phyloP scores from a whole-genome alignment of 2,113 vertebrate species.

The Onychostruthus taczanowskii region DNA sequence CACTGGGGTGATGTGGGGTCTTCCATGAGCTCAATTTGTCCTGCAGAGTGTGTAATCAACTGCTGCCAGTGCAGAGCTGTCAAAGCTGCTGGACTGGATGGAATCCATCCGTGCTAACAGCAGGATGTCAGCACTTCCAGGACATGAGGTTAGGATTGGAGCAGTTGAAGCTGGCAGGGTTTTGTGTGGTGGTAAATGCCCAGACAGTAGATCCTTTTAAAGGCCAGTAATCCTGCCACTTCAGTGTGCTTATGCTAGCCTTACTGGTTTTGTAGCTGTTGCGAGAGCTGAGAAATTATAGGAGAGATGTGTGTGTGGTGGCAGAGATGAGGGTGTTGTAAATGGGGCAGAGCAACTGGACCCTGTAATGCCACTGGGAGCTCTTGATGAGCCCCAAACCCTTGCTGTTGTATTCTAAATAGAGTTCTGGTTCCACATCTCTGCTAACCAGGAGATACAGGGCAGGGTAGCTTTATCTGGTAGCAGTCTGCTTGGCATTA shows the following conservation, averaged over 20 bases:
- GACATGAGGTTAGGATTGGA: not conserved
- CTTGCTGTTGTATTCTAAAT: not conserved
- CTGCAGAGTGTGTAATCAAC: fast-evolving
- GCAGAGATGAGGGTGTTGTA: not conserved
- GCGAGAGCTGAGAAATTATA: not conserved
- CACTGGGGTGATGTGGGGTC: not conserved
- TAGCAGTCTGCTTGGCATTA: not conserved
- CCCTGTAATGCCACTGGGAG: not conserved
- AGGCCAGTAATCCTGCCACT: not conserved
- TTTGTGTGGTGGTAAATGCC: not conserved
- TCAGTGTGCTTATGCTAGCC: not conserved
- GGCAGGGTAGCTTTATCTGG: not conserved
- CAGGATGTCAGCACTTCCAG: not conserved
- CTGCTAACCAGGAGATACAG: fast-evolving
- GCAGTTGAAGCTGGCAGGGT: not conserved
- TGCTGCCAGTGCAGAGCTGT: not conserved
- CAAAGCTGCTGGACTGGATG: not conserved
- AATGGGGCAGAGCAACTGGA: not conserved
- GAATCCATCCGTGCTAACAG: not conserved
- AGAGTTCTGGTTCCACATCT: not conserved
- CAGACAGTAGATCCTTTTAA: not conserved
- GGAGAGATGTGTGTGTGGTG: not conserved
- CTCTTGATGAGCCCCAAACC: fast-evolving
- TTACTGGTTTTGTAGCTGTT: not conserved
- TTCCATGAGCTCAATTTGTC: not conserved